A percentile compares a stretch with the other conserved stretches of the same genome.
These are phyloP conservation scores for Syrista parreyssii DNA, from an alignment of 2,888 invertebrate genomes.

Conservation along the genomic window DNA sequence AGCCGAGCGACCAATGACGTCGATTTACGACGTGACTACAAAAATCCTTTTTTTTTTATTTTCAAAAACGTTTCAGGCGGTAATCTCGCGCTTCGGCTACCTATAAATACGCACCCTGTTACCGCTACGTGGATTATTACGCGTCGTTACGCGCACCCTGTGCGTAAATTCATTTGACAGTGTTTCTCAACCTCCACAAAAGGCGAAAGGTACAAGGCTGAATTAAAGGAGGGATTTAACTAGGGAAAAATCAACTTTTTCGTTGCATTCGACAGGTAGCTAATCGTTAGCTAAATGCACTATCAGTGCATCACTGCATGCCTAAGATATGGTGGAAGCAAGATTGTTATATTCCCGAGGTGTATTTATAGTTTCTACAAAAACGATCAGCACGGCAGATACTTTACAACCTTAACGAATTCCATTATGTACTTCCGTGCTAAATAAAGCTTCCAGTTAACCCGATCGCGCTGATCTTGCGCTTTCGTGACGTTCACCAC, in stretches of 20 bases:
- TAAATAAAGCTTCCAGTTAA: not conserved
- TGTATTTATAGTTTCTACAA: not conserved
- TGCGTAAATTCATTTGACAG: constrained; percentile 10
- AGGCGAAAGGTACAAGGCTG: not conserved
- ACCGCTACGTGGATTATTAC: constrained; percentile 9
- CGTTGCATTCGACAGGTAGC: not conserved
- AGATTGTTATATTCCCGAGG: not conserved
- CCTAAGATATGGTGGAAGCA: not conserved
- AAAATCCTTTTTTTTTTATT: not conserved
- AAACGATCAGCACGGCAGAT: not conserved
- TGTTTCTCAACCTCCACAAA: not conserved
- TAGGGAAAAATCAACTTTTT: not conserved
- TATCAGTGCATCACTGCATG: not conserved
- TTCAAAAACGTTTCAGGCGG: not conserved
- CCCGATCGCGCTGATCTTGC: not conserved
- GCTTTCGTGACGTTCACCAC: not conserved
- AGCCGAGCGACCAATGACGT: not conserved
- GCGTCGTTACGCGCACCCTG: constrained; percentile 20
- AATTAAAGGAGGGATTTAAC: not conserved
- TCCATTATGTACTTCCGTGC: not conserved
- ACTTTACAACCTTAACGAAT: not conserved
- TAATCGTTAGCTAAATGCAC: not conserved
- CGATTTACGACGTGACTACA: not conserved
- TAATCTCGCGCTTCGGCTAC: not conserved
- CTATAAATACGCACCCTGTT: constrained; percentile 8